Evolutionary conservation across 2,113 vertebrate species (phyloP).

Genomic region (Xerus inauris): DNA sequence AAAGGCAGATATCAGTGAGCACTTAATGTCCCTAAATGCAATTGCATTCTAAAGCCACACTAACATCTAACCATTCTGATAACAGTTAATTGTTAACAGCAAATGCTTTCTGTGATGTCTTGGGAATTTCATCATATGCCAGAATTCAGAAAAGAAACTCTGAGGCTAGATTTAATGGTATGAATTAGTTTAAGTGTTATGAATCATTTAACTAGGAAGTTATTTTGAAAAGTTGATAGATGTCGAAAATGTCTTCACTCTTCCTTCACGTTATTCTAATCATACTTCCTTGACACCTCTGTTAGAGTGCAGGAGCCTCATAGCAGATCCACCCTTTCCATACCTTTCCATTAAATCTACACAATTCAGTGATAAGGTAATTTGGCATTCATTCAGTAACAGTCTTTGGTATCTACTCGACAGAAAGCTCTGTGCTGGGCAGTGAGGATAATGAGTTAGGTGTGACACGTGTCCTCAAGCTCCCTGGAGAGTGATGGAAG

Average conservation of each 20-base stretch:
- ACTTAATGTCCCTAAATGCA: background rate
- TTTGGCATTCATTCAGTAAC: background rate
- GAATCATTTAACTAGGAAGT: conserved; percentile 6
- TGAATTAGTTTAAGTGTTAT: conserved; percentile 30
- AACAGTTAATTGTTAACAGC: background rate
- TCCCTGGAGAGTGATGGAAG: background rate
- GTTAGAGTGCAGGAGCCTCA: background rate
- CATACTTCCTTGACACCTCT: background rate
- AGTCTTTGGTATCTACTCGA: background rate
- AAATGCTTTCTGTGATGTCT: background rate
- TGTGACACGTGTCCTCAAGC: background rate
- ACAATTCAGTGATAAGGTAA: background rate
- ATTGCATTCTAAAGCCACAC: background rate
- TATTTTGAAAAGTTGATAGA: conserved; percentile 43
- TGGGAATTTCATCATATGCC: conserved; percentile 9
- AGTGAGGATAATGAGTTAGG: background rate
- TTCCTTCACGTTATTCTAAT: conserved; percentile 43
- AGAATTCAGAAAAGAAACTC: background rate
- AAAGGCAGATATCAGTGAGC: background rate
- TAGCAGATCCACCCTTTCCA: background rate
- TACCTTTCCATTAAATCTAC: background rate
- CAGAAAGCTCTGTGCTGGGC: background rate
- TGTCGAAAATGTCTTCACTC: conserved; percentile 19
- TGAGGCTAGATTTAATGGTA: background rate
- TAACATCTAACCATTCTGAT: background rate